Base-by-base conservation (phyloP, 2,797 vertebrate species). In the Acestrorhynchus altus region DNA sequence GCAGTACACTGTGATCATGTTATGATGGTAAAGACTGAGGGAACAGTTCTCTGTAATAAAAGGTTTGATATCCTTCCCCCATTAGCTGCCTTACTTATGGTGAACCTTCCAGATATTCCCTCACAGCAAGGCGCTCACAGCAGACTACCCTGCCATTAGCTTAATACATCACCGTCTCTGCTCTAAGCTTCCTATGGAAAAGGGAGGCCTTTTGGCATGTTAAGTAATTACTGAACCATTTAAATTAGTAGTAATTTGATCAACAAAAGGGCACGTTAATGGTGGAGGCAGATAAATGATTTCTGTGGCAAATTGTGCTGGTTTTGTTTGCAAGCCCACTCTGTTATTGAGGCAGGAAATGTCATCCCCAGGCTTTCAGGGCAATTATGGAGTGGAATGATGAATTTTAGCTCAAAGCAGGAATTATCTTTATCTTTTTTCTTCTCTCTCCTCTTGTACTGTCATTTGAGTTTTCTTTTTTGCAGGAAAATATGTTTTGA, bases 391-490 rank as follows among this genome's bases (percentile, higher is more conserved):
- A 39, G 15, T 20, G 22, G 49, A 81, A 83, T 85, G 73, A 87
- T 90, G 61, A 81, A 85, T 89, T 86, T 78, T 80, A 22, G n/a
- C 83, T 86, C 35, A 49, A 81, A 86, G 86, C 77, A 35, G 76
- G 80, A 86, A 85, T 81, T 39, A 81, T 85, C 65, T 64, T 46
- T 51, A 49, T 49, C 86, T 84, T 80, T 44, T 80, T 82, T 18
- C 22, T 11, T 65, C 16, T 26, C 40, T 46, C 16, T 42, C 42
- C 10, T 40, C 24, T 1, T 9, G 65, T 44, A 68, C 54, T 42
- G 71, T 61, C 47, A 67, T 59, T 47, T 54, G 8, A 61, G 31
- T 56, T 26, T 4, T 24, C 52, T 46, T 47, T 44, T 72, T 16
- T 28, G 7, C 8, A 51, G 8, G n/a, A n/a, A 46, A 66, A 75